Percentiles rank a stretch among this genome's conserved stretches.
phyloP scores from a whole-genome alignment of 2,888 invertebrate species.

The Smittia aterrima region DNA sequence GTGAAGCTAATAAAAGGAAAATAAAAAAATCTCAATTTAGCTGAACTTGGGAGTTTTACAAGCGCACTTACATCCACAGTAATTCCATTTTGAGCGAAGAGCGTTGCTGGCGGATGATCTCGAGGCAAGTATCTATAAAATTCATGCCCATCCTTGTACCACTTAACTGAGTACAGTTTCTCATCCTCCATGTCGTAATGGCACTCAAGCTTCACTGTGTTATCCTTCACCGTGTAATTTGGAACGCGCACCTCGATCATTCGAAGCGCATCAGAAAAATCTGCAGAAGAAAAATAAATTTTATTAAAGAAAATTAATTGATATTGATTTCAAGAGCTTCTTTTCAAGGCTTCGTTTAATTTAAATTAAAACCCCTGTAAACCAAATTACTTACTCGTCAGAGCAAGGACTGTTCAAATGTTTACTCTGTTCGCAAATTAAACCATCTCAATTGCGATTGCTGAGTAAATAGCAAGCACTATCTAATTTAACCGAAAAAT shows the following conservation, averaged over 20 bases:
- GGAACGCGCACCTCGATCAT: constrained; percentile 78
- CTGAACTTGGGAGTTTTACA: neutral
- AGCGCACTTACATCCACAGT: constrained; percentile 75
- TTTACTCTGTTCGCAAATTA: too few relatives aligned
- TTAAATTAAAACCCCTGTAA: too few relatives aligned
- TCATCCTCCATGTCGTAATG: constrained; percentile 80
- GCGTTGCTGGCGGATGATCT: constrained; percentile 75
- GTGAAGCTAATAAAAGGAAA: constrained; percentile 57
- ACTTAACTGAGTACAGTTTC: constrained; percentile 83
- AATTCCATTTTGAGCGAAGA: constrained; percentile 76
- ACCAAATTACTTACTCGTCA: too few relatives aligned
- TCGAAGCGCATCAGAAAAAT: constrained; percentile 61
- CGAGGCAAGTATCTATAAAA: constrained; percentile 84
- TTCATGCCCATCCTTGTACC: constrained; percentile 89
- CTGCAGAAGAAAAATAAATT: too few relatives aligned
- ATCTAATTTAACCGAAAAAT: too few relatives aligned
- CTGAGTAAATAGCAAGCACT: too few relatives aligned
- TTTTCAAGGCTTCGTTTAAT: too few relatives aligned
- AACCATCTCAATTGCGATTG: too few relatives aligned
- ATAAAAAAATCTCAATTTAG: neutral
- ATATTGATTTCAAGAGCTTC: neutral
- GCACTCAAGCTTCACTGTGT: constrained; percentile 74
- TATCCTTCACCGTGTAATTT: constrained; percentile 74
- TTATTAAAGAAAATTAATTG: neutral
- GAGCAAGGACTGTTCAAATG: too few relatives aligned